Conservation (phyloP, 2,113 vertebrate species). For the Myrmophylax atrothorax region DNA sequence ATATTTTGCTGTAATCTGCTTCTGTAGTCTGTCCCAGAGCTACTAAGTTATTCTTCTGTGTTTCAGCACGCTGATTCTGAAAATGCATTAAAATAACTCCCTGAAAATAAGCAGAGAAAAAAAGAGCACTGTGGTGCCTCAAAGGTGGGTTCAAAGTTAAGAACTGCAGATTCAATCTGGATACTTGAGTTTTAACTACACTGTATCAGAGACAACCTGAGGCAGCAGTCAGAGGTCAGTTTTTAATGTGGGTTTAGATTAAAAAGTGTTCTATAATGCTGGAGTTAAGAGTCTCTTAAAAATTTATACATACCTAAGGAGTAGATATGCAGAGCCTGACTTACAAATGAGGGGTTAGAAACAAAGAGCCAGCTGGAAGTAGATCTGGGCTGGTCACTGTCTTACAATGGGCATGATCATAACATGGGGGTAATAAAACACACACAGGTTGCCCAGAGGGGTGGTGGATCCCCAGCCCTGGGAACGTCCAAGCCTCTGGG, state of each 20-base stretch:
- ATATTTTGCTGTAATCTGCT: background rate
- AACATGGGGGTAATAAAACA: background rate
- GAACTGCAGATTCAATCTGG: background rate
- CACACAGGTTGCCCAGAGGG: background rate
- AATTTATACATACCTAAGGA: background rate
- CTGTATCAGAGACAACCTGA: background rate
- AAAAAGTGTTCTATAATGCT: background rate
- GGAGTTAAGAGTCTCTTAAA: background rate
- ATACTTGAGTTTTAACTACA: background rate
- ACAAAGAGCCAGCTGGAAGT: background rate
- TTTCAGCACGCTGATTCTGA: background rate
- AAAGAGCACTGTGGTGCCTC: background rate
- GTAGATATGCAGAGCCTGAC: background rate
- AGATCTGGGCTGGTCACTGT: background rate
- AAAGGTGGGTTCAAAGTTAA: background rate
- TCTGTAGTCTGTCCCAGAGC: background rate
- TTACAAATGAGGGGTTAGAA: background rate
- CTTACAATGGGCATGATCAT: background rate
- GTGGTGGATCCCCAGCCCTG: background rate
- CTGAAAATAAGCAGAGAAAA: background rate
- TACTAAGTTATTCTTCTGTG: rapidly evolving
- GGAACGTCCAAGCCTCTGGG: background rate
- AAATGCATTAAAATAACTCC: background rate
- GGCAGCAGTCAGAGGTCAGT: background rate
- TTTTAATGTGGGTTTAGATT: background rate